Conservation (phyloP, 1,140 invertebrate genomes). For the Caenorhabditis inopinata region DNA sequence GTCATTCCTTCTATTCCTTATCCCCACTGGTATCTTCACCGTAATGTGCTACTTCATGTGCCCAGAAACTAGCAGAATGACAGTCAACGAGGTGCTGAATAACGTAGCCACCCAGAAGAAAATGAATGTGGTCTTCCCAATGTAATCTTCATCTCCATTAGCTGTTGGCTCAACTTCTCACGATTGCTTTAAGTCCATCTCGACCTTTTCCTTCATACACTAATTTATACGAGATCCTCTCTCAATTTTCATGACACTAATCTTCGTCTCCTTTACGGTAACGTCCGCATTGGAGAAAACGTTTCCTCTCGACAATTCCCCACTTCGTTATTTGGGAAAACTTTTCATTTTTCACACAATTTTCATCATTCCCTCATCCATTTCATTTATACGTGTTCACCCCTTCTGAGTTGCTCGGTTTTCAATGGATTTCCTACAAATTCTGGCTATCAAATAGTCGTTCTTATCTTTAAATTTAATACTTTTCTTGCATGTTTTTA, state of each 20-base stretch:
- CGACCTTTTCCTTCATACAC: not conserved
- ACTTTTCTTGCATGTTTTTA: too few species aligned
- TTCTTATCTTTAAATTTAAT: too few species aligned
- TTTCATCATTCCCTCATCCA: too few species aligned
- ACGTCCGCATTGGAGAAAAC: too few species aligned
- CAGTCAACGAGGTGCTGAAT: slow-evolving; percentile 51
- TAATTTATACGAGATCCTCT: slow-evolving; percentile 16
- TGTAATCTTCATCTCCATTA: slow-evolving; percentile 3
- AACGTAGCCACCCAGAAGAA: slow-evolving; percentile 48
- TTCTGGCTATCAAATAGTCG: too few species aligned
- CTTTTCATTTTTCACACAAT: too few species aligned
- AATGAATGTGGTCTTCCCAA: slow-evolving; percentile 49
- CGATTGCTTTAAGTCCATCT: not conserved
- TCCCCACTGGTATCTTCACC: slow-evolving; percentile 50
- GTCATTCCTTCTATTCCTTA: slow-evolving; percentile 49
- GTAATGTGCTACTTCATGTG: slow-evolving; percentile 48
- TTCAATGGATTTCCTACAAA: too few species aligned
- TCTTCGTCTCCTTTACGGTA: not conserved
- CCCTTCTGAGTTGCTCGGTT: not conserved
- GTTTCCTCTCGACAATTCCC: too few species aligned
- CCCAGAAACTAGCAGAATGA: slow-evolving; percentile 47
- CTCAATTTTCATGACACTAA: not conserved
- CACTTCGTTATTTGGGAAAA: too few species aligned
- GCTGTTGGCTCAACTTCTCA: not conserved
- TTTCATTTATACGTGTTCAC: not conserved